Conservation (phyloP, 2,888 invertebrate genomes). For the Rhingia rostrata region DNA sequence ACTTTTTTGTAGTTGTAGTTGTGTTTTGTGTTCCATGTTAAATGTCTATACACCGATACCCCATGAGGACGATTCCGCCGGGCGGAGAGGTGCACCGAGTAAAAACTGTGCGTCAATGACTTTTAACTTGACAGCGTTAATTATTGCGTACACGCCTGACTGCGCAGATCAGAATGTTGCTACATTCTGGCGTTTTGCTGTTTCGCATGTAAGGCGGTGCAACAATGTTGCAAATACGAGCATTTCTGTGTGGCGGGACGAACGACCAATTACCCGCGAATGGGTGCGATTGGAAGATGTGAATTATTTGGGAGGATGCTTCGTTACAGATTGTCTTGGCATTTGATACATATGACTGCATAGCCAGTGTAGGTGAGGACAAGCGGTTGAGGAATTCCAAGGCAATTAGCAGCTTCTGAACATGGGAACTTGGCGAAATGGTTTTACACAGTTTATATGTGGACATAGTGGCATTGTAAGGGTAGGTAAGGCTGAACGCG, state of each 20-base stretch:
- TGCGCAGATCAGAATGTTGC: slow-evolving; percentile 48
- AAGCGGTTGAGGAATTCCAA: slow-evolving; percentile 29
- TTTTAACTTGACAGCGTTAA: slow-evolving; percentile 50
- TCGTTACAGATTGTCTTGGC: slow-evolving; percentile 1
- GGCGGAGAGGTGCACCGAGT: not conserved
- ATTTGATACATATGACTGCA: not conserved
- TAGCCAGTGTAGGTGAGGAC: slow-evolving; percentile 42
- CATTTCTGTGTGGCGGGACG: slow-evolving; percentile 23
- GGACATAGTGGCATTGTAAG: too few species aligned
- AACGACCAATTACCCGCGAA: slow-evolving; percentile 38
- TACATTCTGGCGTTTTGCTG: slow-evolving; percentile 28
- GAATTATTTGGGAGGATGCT: slow-evolving; percentile 39
- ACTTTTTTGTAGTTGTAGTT: slow-evolving; percentile 1
- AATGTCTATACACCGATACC: slow-evolving; percentile 3
- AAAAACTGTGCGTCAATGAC: slow-evolving; percentile 27
- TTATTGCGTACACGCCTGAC: slow-evolving; percentile 62
- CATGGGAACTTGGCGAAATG: not conserved
- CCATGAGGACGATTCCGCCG: not conserved
- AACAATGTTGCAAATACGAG: slow-evolving; percentile 51
- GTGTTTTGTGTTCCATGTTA: not conserved
- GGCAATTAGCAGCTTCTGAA: slow-evolving; percentile 32
- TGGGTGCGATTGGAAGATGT: slow-evolving; percentile 29
- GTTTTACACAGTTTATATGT: too few species aligned
- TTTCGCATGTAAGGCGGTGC: slow-evolving; percentile 17
- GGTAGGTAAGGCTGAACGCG: too few species aligned